Evolutionary conservation across 35 echinoderm and acorn worm species (phyloP), one percentile per base, ranked within the genome.

Genomic region (Hemicentrotus pulcherrimus): DNA sequence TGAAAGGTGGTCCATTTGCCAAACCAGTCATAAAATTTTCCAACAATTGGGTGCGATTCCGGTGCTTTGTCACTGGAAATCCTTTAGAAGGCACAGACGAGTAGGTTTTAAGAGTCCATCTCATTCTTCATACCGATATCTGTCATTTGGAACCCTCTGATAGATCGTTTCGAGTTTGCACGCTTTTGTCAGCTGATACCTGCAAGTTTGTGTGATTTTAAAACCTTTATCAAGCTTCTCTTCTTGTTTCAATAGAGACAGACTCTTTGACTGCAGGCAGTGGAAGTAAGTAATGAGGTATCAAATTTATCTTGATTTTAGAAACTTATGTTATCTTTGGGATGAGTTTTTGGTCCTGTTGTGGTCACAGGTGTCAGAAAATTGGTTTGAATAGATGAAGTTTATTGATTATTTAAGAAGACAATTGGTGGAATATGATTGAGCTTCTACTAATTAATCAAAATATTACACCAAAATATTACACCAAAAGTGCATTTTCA

Each of bases 281-380:
- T 78, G 65, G 65, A 78, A 78, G 65, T 78, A 22, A 78, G 65
- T 78, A 78, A 78, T 78, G 65, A 78, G 65, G 65, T 78, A 78
- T 78, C 19, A 78, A 4, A 78, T 78, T n/a, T 78, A 15, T 78
- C 65, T 78, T 78, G 65, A n/a, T 78, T 78, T 78, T n/a, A 6
- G 6, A 22, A 78, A n/a, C 4, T 59, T 59, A 10, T 16, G 11
- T 59, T 59, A 16, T 59, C 52, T 14, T 78, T 28, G 7, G 19
- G 61, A 70, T 78, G 65, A 78, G 28, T 6, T 28, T n/a, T 78
- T n/a, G 4, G 28, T 28, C 65, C 2, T 78, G 18, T 78, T 28
- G 65, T 4, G 22, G 65, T 28, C 22, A 78, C 19, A 28, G 7
- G 6, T 78, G 22, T 78, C 65, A 78, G 24, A 78, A 5, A 78